Evolutionary conservation across 2,113 vertebrate species (phyloP).

Genomic region (Sylvietta virens): DNA sequence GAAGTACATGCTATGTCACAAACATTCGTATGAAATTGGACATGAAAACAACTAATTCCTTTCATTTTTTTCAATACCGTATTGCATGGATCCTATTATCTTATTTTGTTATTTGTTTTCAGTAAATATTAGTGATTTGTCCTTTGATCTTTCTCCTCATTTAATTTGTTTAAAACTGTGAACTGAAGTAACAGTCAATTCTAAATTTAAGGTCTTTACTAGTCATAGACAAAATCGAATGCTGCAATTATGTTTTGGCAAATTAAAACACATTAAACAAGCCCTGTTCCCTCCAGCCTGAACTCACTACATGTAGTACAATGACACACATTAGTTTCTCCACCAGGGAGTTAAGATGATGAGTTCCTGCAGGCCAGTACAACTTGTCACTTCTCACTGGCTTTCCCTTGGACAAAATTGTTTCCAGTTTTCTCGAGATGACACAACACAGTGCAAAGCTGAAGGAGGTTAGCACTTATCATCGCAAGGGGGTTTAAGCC

Average conservation of each 20-base stretch:
- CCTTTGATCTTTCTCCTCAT: not conserved
- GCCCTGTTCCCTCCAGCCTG: not conserved
- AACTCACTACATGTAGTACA: not conserved
- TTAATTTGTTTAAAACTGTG: not conserved
- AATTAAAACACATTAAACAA: not conserved
- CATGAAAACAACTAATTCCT: not conserved
- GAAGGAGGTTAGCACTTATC: not conserved
- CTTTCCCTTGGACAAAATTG: not conserved
- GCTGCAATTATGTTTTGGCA: not conserved
- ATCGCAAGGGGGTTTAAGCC: not conserved
- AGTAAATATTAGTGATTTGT: not conserved
- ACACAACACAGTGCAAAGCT: not conserved
- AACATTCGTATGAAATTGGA: not conserved
- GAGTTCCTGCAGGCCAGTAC: not conserved
- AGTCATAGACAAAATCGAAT: not conserved
- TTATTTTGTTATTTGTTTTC: not conserved
- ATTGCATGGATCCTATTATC: fast-evolving
- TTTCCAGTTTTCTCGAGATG: not conserved
- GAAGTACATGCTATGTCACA: not conserved
- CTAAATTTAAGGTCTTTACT: not conserved
- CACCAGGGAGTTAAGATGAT: not conserved
- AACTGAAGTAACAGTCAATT: not conserved
- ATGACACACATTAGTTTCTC: not conserved
- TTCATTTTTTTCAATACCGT: not conserved
- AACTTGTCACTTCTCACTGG: not conserved